Percentiles rank a stretch among this genome's conserved stretches.
Evolutionary conservation across 2,888 invertebrate genomes (phyloP).

Genomic region (Apotomis turbidana): DNA sequence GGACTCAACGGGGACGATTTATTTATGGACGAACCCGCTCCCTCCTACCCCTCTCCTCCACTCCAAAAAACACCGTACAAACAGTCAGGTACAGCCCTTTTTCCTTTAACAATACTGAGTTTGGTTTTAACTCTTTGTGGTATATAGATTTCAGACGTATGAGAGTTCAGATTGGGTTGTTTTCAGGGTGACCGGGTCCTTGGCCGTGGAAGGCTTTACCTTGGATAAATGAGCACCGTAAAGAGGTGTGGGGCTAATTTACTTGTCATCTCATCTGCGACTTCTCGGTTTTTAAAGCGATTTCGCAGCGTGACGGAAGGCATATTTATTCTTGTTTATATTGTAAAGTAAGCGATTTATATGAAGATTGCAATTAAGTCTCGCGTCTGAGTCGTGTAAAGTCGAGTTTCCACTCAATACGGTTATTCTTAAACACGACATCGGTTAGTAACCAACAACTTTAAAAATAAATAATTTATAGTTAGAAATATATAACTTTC

Average conservation of each 20-base stretch:
- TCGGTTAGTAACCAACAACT: background rate
- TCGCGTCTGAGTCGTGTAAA: conserved; percentile 10
- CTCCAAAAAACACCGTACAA: conserved; percentile 14
- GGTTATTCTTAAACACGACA: background rate
- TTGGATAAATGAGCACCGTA: conserved; percentile 37
- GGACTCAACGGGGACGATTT: conserved; percentile 40
- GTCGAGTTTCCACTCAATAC: background rate
- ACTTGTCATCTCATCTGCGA: conserved; percentile 38
- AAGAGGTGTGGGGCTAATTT: conserved; percentile 41
- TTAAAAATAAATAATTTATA: background rate
- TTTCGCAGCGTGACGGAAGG: conserved; percentile 35
- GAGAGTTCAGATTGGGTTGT: background rate
- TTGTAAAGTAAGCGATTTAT: conserved; percentile 30
- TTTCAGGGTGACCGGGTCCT: conserved; percentile 3
- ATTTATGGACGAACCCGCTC: conserved; percentile 37
- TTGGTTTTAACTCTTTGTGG: background rate
- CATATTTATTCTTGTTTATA: conserved; percentile 37
- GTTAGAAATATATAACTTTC: too few species aligned
- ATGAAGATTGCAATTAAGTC: conserved; percentile 24
- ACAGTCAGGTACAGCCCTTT: background rate
- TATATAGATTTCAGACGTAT: conserved; percentile 13
- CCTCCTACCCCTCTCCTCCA: conserved; percentile 1
- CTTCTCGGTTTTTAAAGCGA: conserved; percentile 29
- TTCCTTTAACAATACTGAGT: background rate
- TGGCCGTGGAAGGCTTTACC: conserved; percentile 25